Base-by-base conservation (phyloP, 2,888 invertebrate species). In the Sphecodes monilicornis region DNA sequence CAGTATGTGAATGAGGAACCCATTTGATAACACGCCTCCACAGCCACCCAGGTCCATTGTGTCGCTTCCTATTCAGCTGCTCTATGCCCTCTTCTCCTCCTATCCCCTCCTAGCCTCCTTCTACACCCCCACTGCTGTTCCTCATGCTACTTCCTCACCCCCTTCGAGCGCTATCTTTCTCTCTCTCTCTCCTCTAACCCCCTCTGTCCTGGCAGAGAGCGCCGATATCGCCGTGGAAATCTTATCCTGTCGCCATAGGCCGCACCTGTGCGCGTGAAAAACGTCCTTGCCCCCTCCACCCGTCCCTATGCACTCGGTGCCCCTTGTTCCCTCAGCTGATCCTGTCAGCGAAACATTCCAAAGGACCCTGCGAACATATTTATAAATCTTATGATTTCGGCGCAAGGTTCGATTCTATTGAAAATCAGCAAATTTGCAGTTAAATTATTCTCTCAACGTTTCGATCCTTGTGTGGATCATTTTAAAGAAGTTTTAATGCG, bases 1-100 rank as follows among this genome's bases (percentile, higher is more conserved):
- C 93, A 93, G 94, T 94, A 94, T 94, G 94, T 94, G 94, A 94
- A 94, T 94, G 94, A 94, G 94, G 94, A 94, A 94, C 94, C 94
- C 94, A 94, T 94, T 94, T 94, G 94, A 94, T 94, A 94, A 94
- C 94, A 94, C 94, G 93, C 94, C 94, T 94, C 93, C 94, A 93
- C 94, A 94, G 93, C 93, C 94, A 94, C 92, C 93, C 93, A 93
- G 92, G 92, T 94, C 94, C 94, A 94, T 94, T 94, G 94, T 94
- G 94, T 94, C 93, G 94, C 93, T 94, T 94, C 93, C 94, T 94
- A 94, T 94, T 94, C 94, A 94, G 91, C 93, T 92, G 93, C 93
- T 93, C 94, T 93, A 91, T 92, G 92, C 92, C 93, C 93, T 92
- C 93, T 91, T 91, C 90, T 91, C 88, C 86, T 88, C 90, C 89